A percentile compares a stretch with the other conserved stretches of the same genome.
phyloP scores from a whole-genome alignment of 1,140 invertebrate species.

The Drosophila chauvacae region DNA sequence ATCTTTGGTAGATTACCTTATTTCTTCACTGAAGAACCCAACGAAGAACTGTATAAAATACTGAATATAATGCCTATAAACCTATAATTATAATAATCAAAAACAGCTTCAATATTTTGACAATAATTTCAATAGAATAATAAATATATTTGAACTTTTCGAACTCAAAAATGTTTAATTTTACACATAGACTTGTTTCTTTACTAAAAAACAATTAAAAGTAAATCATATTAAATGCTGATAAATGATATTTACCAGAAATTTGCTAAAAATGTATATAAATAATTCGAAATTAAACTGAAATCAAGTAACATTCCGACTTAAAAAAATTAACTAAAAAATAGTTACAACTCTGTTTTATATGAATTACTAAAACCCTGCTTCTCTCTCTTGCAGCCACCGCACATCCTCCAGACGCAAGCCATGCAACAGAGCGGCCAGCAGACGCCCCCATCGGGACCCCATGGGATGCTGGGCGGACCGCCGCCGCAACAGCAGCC shows the following conservation, averaged over 20 bases:
- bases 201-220: too few relatives aligned
- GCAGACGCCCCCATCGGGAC: conserved; percentile 83
- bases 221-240: not conserved
- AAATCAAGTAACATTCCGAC: not conserved
- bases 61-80: too few relatives aligned
- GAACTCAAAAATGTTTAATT: not conserved
- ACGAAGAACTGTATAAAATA: not conserved
- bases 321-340: not conserved
- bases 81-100: too few relatives aligned
- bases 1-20: not conserved
- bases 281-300: not conserved
- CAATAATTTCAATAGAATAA: too few relatives aligned
- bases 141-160: not conserved
- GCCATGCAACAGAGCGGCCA: conserved; percentile 80
- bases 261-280: not conserved
- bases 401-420: conserved; percentile 85
- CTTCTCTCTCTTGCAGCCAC: conserved; percentile 78
- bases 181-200: too few relatives aligned
- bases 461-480: conserved; percentile 85
- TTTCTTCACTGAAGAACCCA: not conserved
- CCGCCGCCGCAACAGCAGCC: conserved; percentile 61
- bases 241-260: not conserved
- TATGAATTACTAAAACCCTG: not conserved
- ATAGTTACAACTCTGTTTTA: not conserved
- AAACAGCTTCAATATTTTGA: too few relatives aligned